These are phyloP conservation scores for Equus quagga DNA, from an alignment of 2,113 vertebrate species.

Conservation along the genomic window DNA sequence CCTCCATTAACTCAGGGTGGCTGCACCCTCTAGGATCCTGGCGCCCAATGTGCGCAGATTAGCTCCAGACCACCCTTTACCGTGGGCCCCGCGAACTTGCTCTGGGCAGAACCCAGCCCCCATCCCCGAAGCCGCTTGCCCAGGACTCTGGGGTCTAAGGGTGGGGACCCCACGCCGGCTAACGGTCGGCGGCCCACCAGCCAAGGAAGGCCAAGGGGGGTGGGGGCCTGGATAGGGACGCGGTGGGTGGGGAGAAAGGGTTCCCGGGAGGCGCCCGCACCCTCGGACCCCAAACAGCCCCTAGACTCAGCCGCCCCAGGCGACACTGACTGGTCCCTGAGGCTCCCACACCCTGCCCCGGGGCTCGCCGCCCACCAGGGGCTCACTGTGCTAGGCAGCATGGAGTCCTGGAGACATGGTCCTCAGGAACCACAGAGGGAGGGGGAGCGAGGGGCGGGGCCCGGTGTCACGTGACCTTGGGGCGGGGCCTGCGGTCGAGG, in stretches of 20 bases:
- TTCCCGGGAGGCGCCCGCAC: neutral
- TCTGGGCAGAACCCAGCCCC: neutral
- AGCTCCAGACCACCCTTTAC: neutral
- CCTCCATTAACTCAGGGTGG: neutral
- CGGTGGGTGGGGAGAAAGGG: too few species aligned
- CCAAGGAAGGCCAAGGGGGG: neutral
- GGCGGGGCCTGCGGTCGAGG: too few species aligned
- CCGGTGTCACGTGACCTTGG: neutral
- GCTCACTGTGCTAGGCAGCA: conserved; percentile 2
- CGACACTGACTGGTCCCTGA: neutral
- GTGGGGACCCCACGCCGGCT: too few species aligned
- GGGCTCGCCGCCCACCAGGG: neutral
- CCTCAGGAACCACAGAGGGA: neutral
- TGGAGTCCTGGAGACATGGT: neutral
- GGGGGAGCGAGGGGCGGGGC: neutral
- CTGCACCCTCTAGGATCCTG: neutral
- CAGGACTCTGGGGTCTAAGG: neutral
- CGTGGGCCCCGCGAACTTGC: neutral
- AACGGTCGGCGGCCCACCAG: rapidly evolving
- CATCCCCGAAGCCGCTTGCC: neutral
- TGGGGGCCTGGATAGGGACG: neutral
- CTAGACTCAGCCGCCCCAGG: too few species aligned
- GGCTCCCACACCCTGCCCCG: too few species aligned
- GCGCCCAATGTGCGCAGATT: rapidly evolving
- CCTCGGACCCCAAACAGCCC: neutral